A percentile compares a stretch with the other conserved stretches of the same genome.
Conservation (phyloP, 92 coral and sea anemone species). For the Isaurus tuberculatus region DNA sequence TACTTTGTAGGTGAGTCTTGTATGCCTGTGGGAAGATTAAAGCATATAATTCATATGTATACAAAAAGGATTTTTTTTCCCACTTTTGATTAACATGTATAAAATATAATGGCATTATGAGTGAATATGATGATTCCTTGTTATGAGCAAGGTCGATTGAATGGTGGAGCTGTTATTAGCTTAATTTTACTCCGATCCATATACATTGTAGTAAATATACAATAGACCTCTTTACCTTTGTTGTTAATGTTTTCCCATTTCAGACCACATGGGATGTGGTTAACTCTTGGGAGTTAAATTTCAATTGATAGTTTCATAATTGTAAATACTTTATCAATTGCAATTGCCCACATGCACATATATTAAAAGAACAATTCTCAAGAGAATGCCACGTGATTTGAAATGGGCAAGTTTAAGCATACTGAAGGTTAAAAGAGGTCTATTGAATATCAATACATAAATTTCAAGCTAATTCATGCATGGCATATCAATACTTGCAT, state of each 20-base stretch:
- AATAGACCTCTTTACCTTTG: conserved; percentile 4
- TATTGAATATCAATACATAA: not conserved
- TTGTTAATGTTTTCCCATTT: conserved; percentile 2
- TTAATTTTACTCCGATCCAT: not conserved
- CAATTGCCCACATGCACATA: not conserved
- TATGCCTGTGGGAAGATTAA: conserved; percentile 51
- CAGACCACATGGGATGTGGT: conserved; percentile 7
- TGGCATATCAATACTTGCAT: conserved; percentile 1
- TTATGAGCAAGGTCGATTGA: conserved; percentile 1
- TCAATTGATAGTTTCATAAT: conserved; percentile 1
- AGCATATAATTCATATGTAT: not conserved
- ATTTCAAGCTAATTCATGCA: conserved; percentile 1
- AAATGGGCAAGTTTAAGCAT: not conserved
- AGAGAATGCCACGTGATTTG: conserved; percentile 2
- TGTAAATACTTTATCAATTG: not conserved
- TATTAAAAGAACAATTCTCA: conserved; percentile 1
- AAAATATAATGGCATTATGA: conserved; percentile 1
- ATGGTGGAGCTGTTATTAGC: not conserved
- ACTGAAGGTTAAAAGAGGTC: conserved; percentile 5
- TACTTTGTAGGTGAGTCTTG: conserved; percentile 42
- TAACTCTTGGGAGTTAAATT: not conserved
- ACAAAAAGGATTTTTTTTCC: not conserved
- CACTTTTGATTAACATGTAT: not conserved
- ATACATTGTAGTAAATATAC: not conserved
- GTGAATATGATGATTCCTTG: not conserved